Percentiles rank a stretch among this genome's conserved stretches.
phyloP scores from a whole-genome alignment of 2,888 invertebrate genomes.

The Microchrysa polita region DNA sequence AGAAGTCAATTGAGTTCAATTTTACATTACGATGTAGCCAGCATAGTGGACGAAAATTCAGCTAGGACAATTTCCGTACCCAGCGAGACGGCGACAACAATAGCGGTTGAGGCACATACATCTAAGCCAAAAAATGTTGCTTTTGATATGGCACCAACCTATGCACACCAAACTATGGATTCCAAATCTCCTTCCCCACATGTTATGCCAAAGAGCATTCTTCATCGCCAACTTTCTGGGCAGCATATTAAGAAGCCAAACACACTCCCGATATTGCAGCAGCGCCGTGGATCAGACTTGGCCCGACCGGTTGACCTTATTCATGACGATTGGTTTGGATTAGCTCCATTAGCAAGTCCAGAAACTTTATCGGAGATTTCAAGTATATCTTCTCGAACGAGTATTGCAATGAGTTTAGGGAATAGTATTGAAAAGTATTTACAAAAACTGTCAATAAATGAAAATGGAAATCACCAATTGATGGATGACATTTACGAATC shows the following conservation, averaged over 20 bases:
- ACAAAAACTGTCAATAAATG: conserved; percentile 56
- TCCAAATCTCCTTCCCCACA: conserved; percentile 52
- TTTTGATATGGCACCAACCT: conserved; percentile 58
- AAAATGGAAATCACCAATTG: conserved; percentile 55
- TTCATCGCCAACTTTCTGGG: conserved; percentile 48
- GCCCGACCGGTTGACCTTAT: conserved; percentile 65
- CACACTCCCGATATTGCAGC: conserved; percentile 56
- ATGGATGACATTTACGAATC: conserved; percentile 63
- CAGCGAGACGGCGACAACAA: conserved; percentile 60
- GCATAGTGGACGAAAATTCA: conserved; percentile 60
- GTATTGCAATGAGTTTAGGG: conserved; percentile 66
- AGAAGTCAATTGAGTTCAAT: conserved; percentile 64
- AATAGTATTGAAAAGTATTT: conserved; percentile 62
- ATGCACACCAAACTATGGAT: conserved; percentile 27
- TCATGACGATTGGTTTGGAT: conserved; percentile 73
- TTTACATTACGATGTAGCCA: conserved; percentile 64
- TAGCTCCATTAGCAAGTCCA: conserved; percentile 83
- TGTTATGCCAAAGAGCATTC: conserved; percentile 53
- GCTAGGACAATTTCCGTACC: conserved; percentile 60
- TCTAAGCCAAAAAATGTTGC: conserved; percentile 59
- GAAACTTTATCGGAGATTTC: conserved; percentile 85
- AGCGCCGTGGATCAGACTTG: conserved; percentile 59
- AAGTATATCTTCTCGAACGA: conserved; percentile 76
- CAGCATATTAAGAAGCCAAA: conserved; percentile 53
- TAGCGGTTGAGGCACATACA: conserved; percentile 53